These are phyloP conservation scores for Carterocephalus palaemon DNA, from an alignment of 2,888 invertebrate species.

Conservation along the genomic window DNA sequence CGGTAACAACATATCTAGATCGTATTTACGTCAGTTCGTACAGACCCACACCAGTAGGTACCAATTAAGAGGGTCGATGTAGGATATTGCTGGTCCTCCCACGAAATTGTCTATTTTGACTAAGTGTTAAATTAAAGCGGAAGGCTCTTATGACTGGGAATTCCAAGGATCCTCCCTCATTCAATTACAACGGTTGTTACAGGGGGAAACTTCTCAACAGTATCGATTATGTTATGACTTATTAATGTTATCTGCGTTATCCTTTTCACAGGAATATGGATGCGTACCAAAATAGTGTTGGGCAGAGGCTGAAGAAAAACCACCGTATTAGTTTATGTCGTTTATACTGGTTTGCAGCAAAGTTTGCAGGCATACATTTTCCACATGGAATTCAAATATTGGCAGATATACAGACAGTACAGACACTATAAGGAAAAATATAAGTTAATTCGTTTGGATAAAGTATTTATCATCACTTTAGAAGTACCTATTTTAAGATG, in stretches of 20 bases:
- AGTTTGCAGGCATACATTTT: conserved; percentile 67
- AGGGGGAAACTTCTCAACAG: conserved; percentile 25
- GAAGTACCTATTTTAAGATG: conserved; percentile 34
- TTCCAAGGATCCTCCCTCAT: conserved; percentile 23
- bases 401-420: conserved; percentile 29
- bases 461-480: conserved; percentile 31
- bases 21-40: conserved; percentile 58
- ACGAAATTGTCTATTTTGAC: conserved; percentile 59
- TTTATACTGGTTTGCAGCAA: conserved; percentile 69
- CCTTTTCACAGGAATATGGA: background rate
- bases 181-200: conserved; percentile 19
- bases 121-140: conserved; percentile 55
- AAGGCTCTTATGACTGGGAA: conserved; percentile 24
- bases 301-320: conserved; percentile 31
- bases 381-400: conserved; percentile 53
- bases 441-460: conserved; percentile 19
- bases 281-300: conserved; percentile 27
- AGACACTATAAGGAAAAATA: conserved; percentile 20
- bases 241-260: conserved; percentile 7
- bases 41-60: conserved; percentile 51
- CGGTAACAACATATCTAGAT: conserved; percentile 74
- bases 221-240: conserved; percentile 25
- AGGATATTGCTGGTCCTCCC: conserved; percentile 57
- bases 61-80: conserved; percentile 70
- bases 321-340: conserved; percentile 45